phyloP scores from a whole-genome alignment of 1,140 invertebrate species.

The Drosophila willistoni region DNA sequence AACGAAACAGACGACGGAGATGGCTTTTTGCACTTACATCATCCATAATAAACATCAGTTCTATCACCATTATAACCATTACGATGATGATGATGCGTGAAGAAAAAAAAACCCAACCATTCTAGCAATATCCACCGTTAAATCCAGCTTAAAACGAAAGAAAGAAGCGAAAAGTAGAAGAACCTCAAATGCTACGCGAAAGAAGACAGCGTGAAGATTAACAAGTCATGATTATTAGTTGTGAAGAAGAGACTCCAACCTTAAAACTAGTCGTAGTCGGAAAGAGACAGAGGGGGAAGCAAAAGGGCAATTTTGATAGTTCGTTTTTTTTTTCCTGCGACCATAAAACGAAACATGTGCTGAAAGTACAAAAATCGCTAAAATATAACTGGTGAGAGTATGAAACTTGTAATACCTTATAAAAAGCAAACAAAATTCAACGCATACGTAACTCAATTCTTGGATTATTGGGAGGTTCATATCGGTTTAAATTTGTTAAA shows the following conservation, averaged over 20 bases:
- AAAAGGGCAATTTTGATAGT: background rate
- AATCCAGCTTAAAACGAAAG: slow-evolving; percentile 7
- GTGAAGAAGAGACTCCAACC: slow-evolving; percentile 39
- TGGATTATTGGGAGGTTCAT: too few relatives aligned
- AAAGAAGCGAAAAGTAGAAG: slow-evolving; percentile 11
- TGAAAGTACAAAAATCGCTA: background rate
- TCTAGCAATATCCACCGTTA: slow-evolving; percentile 2
- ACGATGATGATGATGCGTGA: slow-evolving; percentile 53
- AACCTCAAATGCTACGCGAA: slow-evolving; percentile 18
- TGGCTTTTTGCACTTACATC: slow-evolving; percentile 66
- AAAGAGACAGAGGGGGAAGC: background rate
- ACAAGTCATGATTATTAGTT: slow-evolving; percentile 80
- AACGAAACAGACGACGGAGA: slow-evolving; percentile 34
- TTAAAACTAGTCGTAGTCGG: background rate
- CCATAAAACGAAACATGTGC: slow-evolving; percentile 10
- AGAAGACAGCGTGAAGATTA: slow-evolving; percentile 72
- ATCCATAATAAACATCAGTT: slow-evolving; percentile 52
- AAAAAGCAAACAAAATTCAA: background rate
- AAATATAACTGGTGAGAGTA: background rate
- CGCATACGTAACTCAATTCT: too few relatives aligned
- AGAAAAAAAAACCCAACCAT: slow-evolving; percentile 12
- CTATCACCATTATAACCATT: slow-evolving; percentile 33
- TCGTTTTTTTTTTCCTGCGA: slow-evolving; percentile 7
- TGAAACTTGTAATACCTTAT: background rate
- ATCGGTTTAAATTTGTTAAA: too few relatives aligned